Conservation (phyloP, 2,888 invertebrate species). For the Stenurella melanura region DNA sequence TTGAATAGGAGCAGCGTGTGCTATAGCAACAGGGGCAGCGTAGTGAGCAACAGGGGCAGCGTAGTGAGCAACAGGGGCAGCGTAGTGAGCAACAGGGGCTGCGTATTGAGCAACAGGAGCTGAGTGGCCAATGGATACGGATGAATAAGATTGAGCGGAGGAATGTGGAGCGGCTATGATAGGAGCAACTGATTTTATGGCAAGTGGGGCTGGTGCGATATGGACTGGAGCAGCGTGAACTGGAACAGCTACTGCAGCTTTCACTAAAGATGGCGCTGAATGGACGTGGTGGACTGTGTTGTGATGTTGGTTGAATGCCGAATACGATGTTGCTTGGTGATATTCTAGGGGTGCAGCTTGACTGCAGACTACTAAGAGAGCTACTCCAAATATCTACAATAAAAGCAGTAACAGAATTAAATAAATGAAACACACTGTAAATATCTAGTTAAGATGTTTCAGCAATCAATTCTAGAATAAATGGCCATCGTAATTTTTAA, state of each 20-base stretch:
- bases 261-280: conserved; percentile 47
- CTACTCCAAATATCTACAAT: conserved; percentile 64
- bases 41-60: conserved; percentile 46
- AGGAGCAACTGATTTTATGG: conserved; percentile 30
- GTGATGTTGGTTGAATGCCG: conserved; percentile 60
- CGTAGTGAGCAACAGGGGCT: conserved; percentile 45
- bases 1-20: conserved; percentile 41
- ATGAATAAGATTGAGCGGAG: conserved; percentile 41
- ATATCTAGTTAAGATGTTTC: no score
- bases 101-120: conserved; percentile 43
- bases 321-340: conserved; percentile 56
- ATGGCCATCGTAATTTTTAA: no score
- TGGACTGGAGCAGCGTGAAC: conserved; percentile 33
- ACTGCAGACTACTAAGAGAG: conserved; percentile 70
- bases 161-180: conserved; percentile 31
- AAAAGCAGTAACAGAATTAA: no score
- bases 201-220: not conserved
- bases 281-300: conserved; percentile 56
- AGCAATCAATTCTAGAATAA: no score
- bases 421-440: no score
- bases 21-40: conserved; percentile 28
- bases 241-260: conserved; percentile 43
- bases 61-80: no score
- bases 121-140: conserved; percentile 37
- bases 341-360: conserved; percentile 66